Evolutionary conservation across 2,113 vertebrate species (phyloP).

Genomic region (Neofelis nebulosa): DNA sequence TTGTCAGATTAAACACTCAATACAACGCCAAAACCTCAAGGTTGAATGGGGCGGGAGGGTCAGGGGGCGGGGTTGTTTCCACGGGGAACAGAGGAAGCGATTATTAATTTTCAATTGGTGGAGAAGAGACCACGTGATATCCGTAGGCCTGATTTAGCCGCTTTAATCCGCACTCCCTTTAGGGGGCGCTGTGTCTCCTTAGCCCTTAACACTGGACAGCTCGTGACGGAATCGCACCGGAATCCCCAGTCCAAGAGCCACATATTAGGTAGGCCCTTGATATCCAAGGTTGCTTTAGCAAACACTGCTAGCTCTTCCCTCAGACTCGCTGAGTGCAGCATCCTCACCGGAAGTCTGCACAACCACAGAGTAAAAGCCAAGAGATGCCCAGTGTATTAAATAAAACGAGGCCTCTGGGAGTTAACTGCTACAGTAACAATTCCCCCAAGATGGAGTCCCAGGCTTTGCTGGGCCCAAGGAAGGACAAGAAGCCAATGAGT

Average conservation of each 20-base stretch:
- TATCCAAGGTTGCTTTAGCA: background rate
- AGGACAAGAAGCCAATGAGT: background rate
- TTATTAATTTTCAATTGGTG: slow-evolving; percentile 64
- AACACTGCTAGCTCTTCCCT: background rate
- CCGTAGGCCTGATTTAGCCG: rapidly evolving
- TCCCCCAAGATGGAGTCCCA: background rate
- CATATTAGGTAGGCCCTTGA: background rate
- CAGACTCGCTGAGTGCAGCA: background rate
- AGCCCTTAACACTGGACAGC: background rate
- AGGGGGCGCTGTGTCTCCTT: slow-evolving; percentile 58
- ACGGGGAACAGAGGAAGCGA: slow-evolving; percentile 73
- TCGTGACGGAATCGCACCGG: rapidly evolving
- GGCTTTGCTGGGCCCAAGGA: background rate
- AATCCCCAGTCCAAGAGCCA: background rate
- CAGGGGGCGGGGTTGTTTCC: slow-evolving; percentile 70
- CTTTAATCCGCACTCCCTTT: slow-evolving; percentile 37
- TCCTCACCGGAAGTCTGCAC: background rate
- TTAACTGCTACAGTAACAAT: background rate
- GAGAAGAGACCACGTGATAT: background rate
- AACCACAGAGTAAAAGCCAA: background rate
- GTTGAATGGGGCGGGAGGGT: background rate
- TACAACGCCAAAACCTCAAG: slow-evolving; percentile 27
- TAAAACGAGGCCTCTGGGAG: background rate
- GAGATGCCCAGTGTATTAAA: background rate
- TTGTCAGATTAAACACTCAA: slow-evolving; percentile 63